phyloP scores from a whole-genome alignment of 2,888 invertebrate species.

The Xanthia togata region DNA sequence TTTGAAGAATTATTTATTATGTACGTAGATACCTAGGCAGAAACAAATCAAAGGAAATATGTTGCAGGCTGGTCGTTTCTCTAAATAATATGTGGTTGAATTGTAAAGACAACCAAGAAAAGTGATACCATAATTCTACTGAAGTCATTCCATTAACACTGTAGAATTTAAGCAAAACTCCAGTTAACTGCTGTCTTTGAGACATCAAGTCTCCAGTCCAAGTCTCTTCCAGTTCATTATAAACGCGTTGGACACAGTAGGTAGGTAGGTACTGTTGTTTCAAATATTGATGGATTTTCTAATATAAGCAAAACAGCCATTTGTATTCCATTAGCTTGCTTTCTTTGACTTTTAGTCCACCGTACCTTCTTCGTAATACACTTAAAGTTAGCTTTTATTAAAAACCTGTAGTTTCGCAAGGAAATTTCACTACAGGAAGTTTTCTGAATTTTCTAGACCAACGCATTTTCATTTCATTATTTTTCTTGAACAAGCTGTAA shows the following conservation, averaged over 20 bases:
- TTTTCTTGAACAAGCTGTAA: constrained; percentile 22
- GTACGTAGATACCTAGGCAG: too few relatives aligned
- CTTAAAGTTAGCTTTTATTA: constrained; percentile 39
- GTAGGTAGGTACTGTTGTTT: constrained; percentile 66
- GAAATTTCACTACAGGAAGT: constrained; percentile 19
- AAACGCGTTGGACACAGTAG: constrained; percentile 32
- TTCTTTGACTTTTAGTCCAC: constrained; percentile 70
- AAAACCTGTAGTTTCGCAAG: constrained; percentile 24
- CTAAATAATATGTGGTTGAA: too few relatives aligned
- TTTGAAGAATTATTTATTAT: too few relatives aligned
- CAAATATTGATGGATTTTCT: constrained; percentile 83
- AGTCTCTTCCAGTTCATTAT: constrained; percentile 61
- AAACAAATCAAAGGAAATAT: too few relatives aligned
- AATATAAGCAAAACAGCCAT: constrained; percentile 83
- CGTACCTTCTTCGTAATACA: constrained; percentile 60
- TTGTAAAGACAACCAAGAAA: too few relatives aligned
- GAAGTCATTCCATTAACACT: background rate
- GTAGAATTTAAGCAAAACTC: background rate
- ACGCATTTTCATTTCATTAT: constrained; percentile 46
- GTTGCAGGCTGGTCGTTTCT: too few relatives aligned
- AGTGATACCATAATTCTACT: background rate
- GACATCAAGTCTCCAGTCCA: too few relatives aligned
- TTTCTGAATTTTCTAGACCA: constrained; percentile 24
- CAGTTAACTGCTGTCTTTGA: background rate
- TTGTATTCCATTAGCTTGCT: constrained; percentile 83